Evolutionary conservation across 1,140 invertebrate genomes (phyloP).

Genomic region (Aphelinus atriplicis): DNA sequence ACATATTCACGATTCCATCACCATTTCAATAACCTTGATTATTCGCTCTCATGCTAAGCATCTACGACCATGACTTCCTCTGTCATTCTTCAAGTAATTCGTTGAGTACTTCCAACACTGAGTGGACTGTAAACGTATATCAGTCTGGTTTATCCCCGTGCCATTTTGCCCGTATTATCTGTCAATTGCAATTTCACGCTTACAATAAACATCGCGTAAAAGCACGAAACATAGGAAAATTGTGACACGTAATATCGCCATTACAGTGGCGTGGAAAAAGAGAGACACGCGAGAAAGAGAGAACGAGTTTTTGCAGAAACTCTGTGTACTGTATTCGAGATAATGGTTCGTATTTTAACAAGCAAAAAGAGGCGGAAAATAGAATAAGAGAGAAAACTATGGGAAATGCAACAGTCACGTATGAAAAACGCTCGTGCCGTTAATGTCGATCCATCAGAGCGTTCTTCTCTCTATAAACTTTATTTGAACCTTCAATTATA

Average conservation of each 20-base stretch:
- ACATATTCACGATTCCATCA: too few species aligned
- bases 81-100: too few species aligned
- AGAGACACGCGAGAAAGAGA: background rate
- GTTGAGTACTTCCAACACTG: too few species aligned
- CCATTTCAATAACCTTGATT: too few species aligned
- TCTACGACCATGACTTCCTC: too few species aligned
- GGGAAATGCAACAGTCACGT: background rate
- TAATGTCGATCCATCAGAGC: background rate
- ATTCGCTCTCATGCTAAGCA: too few species aligned
- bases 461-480: constrained; percentile 15
- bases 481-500: constrained; percentile 23
- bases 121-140: background rate
- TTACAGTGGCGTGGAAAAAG: constrained; percentile 15
- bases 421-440: constrained; percentile 3
- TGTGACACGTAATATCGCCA: constrained; percentile 24
- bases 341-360: constrained; percentile 25
- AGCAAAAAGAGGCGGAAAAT: background rate
- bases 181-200: background rate
- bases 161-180: too few species aligned
- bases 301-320: background rate
- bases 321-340: constrained; percentile 3
- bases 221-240: background rate
- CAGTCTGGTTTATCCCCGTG: background rate
- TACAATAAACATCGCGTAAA: background rate
- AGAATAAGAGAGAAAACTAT: background rate